These are phyloP conservation scores for Trogon melanurus DNA, from an alignment of 2,113 vertebrate species.

Conservation along the genomic window DNA sequence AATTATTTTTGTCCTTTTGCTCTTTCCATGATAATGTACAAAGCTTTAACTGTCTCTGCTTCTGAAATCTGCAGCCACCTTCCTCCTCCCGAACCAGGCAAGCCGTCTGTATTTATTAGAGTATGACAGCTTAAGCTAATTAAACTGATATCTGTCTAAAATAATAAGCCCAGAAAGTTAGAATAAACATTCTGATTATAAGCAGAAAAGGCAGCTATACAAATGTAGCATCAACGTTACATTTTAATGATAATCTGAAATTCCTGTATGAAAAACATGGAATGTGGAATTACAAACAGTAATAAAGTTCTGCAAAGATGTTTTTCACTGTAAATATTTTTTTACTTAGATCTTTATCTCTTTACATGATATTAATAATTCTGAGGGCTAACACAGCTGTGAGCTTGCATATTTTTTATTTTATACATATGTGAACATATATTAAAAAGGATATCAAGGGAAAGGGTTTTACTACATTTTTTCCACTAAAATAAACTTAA, in stretches of 20 bases:
- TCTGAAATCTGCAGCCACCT: conserved; percentile 66
- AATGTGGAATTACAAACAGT: neutral
- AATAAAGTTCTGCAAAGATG: conserved; percentile 52
- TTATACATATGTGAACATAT: conserved; percentile 15
- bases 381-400: neutral
- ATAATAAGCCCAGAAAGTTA: conserved; percentile 69
- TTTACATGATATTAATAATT: neutral
- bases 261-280: neutral
- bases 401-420: neutral
- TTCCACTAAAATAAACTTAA: conserved; percentile 71
- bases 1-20: conserved; percentile 73
- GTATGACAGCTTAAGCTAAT: conserved; percentile 71
- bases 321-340: conserved; percentile 37
- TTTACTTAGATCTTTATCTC: conserved; percentile 36
- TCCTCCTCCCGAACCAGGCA: conserved; percentile 60
- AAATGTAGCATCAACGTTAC: conserved; percentile 49
- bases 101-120: conserved; percentile 69
- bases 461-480: conserved; percentile 42
- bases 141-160: conserved; percentile 76
- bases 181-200: conserved; percentile 72
- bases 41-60: conserved; percentile 53
- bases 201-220: conserved; percentile 68
- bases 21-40: conserved; percentile 64
- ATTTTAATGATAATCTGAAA: conserved; percentile 54
- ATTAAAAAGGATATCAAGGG: conserved; percentile 24